These are phyloP conservation scores for Neostethus bicornis DNA, from an alignment of 2,797 vertebrate species.

Conservation along the genomic window DNA sequence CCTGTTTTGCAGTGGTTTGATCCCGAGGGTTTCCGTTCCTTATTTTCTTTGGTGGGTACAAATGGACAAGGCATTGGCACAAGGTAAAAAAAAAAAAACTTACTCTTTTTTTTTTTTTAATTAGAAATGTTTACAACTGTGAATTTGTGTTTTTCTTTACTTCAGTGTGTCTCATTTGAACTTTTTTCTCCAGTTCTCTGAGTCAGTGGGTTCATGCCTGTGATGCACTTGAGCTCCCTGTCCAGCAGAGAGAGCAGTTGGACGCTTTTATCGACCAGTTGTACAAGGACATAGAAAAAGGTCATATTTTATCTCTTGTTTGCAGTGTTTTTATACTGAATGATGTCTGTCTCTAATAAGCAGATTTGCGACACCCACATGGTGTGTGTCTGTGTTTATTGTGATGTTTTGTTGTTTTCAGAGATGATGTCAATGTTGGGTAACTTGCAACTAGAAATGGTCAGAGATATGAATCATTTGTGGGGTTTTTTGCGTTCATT, in stretches of 20 bases:
- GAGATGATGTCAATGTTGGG: conserved; percentile 4
- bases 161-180: background rate
- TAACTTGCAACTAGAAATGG: conserved; percentile 18
- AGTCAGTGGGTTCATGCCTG: conserved; percentile 98
- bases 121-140: background rate
- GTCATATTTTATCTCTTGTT: conserved; percentile 72
- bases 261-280: conserved; percentile 95
- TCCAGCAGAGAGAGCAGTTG: conserved; percentile 90
- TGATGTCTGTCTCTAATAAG: conserved; percentile 19
- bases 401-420: conserved; percentile 12
- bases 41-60: conserved; percentile 95
- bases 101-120: background rate
- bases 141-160: background rate
- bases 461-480: conserved; percentile 26
- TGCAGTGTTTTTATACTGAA: conserved; percentile 37
- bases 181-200: conserved; percentile 83
- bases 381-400: conserved; percentile 14
- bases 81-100: conserved; percentile 82
- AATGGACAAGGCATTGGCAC: conserved; percentile 99
- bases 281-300: conserved; percentile 98
- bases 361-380: conserved; percentile 23
- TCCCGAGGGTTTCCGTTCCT: conserved; percentile 92
- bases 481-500: conserved; percentile 28
- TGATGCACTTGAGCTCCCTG: conserved; percentile 88
- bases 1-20: conserved; percentile 90